These are phyloP conservation scores for Nothobranchius furzeri DNA, from an alignment of 2,113 vertebrate genomes.

Conservation along the genomic window DNA sequence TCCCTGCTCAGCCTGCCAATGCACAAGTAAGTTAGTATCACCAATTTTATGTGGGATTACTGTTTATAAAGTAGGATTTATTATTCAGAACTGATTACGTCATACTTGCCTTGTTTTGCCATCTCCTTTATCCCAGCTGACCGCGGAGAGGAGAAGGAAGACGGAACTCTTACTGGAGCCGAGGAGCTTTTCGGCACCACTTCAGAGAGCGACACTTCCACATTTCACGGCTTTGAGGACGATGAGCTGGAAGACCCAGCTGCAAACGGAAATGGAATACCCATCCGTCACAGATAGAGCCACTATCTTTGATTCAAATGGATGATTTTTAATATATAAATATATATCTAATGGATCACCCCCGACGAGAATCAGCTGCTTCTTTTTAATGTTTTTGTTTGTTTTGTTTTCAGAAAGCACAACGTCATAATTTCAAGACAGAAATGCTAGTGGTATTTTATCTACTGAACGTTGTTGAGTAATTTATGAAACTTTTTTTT, in stretches of 20 bases:
- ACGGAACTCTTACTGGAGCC: constrained; percentile 84
- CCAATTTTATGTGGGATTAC: no score
- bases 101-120: background rate
- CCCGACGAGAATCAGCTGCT: constrained; percentile 82
- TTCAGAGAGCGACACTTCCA: constrained; percentile 98
- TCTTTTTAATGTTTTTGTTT: constrained; percentile 72
- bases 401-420: constrained; percentile 77
- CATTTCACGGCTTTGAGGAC: constrained; percentile 98
- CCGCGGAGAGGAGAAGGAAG: constrained; percentile 89
- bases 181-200: constrained; percentile 99
- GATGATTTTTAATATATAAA: constrained; percentile 45
- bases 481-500: constrained; percentile 76
- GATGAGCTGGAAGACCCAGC: constrained; percentile 94
- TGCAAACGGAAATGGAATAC: constrained; percentile 84
- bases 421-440: constrained; percentile 75
- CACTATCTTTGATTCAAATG: constrained; percentile 39
- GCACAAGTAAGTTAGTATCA: constrained; percentile 86
- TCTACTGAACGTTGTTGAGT: constrained; percentile 79
- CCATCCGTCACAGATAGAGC: constrained; percentile 89
- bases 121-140: constrained; percentile 79
- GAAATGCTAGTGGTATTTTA: constrained; percentile 77
- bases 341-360: constrained; percentile 48
- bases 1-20: constrained; percentile 89
- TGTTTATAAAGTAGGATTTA: background rate
- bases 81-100: background rate